Evolutionary conservation across 2,113 vertebrate species (phyloP).

Genomic region (Stomatorhinus ivindoensis): DNA sequence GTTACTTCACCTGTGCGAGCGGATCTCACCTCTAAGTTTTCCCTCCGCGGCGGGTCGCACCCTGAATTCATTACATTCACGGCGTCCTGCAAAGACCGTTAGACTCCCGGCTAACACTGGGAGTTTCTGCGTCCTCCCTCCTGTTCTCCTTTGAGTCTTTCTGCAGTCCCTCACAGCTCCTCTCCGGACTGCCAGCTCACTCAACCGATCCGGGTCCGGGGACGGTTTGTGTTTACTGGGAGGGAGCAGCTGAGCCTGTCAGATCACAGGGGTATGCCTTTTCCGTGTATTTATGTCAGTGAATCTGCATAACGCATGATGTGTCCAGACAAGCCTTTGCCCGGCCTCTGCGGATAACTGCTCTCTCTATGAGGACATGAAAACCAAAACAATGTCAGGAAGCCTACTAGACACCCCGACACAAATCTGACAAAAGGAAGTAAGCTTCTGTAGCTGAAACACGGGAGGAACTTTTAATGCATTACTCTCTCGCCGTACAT

Average conservation of each 20-base stretch:
- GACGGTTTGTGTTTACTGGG: neutral
- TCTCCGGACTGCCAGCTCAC: neutral
- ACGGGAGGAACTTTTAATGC: neutral
- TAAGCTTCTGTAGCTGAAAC: neutral
- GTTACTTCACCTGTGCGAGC: neutral
- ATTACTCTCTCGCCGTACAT: neutral
- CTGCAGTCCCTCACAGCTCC: neutral
- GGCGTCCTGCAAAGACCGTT: neutral
- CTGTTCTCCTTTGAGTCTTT: neutral
- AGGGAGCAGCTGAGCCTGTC: slow-evolving; percentile 1
- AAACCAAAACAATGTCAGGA: slow-evolving; percentile 8
- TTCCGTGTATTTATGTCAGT: slow-evolving; percentile 9
- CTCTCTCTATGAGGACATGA: neutral
- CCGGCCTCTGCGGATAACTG: neutral
- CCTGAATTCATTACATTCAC: neutral
- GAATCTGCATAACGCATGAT: neutral
- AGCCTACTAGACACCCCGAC: neutral
- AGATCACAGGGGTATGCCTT: slow-evolving; percentile 5
- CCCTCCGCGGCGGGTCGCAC: neutral
- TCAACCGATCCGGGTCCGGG: neutral
- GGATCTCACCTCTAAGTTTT: neutral
- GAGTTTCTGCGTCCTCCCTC: neutral
- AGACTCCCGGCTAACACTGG: neutral
- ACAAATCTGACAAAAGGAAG: neutral
- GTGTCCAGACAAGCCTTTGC: slow-evolving; percentile 12